phyloP scores from a whole-genome alignment of 2,797 vertebrate genomes.

The Antennarius maculatus region DNA sequence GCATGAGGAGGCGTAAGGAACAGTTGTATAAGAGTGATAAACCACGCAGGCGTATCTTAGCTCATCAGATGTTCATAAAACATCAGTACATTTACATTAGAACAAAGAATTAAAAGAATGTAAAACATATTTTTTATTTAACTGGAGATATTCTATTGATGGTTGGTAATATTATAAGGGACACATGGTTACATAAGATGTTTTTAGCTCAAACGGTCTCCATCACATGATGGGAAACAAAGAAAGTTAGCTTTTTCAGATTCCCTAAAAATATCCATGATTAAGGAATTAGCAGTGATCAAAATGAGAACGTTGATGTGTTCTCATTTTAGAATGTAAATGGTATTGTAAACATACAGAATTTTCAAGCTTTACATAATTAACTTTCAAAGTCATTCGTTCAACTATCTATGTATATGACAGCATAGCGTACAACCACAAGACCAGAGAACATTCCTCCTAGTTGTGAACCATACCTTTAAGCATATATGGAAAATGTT shows the following conservation, averaged over 20 bases:
- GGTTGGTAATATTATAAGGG: background rate
- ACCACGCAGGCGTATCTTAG: background rate
- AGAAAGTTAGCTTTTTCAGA: too few species aligned
- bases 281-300: too few species aligned
- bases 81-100: background rate
- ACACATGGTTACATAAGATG: background rate
- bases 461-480: conserved; percentile 3
- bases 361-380: too few species aligned
- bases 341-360: too few species aligned
- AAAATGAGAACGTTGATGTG: too few species aligned
- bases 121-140: background rate
- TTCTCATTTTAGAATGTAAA: too few species aligned
- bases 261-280: too few species aligned
- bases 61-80: conserved; percentile 13
- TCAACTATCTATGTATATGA: too few species aligned
- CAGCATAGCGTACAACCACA: too few species aligned
- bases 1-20: conserved; percentile 59
- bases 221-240: too few species aligned
- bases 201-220: background rate
- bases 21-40: conserved; percentile 71
- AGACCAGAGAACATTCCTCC: background rate
- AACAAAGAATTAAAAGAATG: background rate
- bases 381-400: too few species aligned
- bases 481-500: background rate
- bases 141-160: background rate